Base-by-base conservation (phyloP, 2,797 vertebrate species). In the Peromyscus attwateri region DNA sequence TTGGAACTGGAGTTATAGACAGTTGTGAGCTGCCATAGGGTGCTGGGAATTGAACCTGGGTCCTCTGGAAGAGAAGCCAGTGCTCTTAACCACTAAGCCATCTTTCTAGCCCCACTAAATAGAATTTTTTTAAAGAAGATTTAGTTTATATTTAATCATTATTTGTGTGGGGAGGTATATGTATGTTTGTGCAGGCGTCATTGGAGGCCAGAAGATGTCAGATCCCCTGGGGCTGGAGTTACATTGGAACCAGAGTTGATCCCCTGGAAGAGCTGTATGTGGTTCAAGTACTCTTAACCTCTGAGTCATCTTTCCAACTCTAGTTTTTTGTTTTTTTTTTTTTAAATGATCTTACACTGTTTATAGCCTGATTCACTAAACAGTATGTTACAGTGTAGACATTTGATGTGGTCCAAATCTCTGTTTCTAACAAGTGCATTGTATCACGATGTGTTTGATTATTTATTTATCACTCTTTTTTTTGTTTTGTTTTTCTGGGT, bases 281-380 rank as follows among this genome's bases (percentile, higher is more conserved):
- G 31, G 60, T 84, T 84, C 82, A 66, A 34, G 82, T 64, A 43
- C 62, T 68, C 6, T 85, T 85, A 49, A 49, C 40, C 62, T 46
- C 29, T 1, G 0, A 85, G 31, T 49, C 83, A 85, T 68, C 83
- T 68, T 49, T 49, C 17, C 19, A 68, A 11, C 68, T 34, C 68
- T 70, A 70, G 68, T 2, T 80, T 31, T n/a, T 81, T 83, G 40
- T 84, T 84, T 4, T 52, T 49, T 4, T 52, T 49, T 49, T 49
- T 49, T 46, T 46, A 46, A 49, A 10, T 49, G n/a, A 87, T 87
- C 13, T 87, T 70, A 87, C 12, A 68, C 66, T 87, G 21, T 37
- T 70, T 87, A n/a, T 87, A 25, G 66, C 66, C 34, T 68, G 43
- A 23, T 95, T 91, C 46, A 95, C 75, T 91, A 66, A 94, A 29